Base-by-base conservation (phyloP, 2,797 vertebrate genomes). In the Salmo trutta region DNA sequence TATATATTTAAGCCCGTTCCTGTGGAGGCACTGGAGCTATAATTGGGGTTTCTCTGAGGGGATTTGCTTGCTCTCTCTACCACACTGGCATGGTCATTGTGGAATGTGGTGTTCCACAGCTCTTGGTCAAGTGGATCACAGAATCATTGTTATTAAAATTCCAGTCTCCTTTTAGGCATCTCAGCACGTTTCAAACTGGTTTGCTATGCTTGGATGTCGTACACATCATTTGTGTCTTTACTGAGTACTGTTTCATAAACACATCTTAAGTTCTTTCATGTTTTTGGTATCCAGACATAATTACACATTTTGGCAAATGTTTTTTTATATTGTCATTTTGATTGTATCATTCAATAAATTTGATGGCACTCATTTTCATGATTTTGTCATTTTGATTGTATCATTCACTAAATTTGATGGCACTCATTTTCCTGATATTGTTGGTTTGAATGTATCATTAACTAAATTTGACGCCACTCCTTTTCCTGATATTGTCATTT, bases 31-130 rank as follows among this genome's bases (percentile, higher is more conserved):
- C 64, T 56, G 71, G 8, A 19, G 64, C 71, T 71, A 73, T 79
- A 82, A 80, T 77, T 79, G 33, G 66, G 74, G 77, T 73, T 81
- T 77, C 67, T 67, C 76, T n/a, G 69, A 78, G 74, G 82, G 66
- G 3, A 74, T 53, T 73, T 71, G 31, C 69, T 17, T 29, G 70
- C 73, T 79, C 71, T 79, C 71, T 77, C 36, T 33, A 72, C 21
- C 51, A 21, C 41, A 64, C 74, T 79, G 59, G 78, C 31, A 74
- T 75, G 80, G 76, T 56, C 75, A 56, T 71, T 78, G 54, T 80
- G 64, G 21, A 59, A 66, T 65, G 72, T 41, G 52, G 54, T 77
- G 27, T 82, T 77, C 76, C 74, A 68, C 75, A 54, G 64, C 21
- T 75, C 52, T 17, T 77, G 16, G 54, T 75, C 73, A 69, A 74